Conservation (phyloP, 1,140 invertebrate genomes). For the Sitobion miscanthi region DNA sequence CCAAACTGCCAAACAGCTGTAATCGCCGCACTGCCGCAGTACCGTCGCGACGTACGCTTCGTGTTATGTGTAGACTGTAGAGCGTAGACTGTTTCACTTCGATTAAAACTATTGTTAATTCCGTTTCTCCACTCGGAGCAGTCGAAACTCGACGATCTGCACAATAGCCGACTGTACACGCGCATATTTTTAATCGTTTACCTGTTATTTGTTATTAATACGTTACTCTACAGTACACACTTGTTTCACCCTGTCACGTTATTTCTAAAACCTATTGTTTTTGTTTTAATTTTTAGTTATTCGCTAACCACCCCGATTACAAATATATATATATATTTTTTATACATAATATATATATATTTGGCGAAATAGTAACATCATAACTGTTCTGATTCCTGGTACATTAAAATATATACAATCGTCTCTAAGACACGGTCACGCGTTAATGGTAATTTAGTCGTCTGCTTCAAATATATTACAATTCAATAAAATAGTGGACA, state of each 20-base stretch:
- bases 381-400: neutral
- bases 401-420: neutral
- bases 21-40: neutral
- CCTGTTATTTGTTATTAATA: neutral
- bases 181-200: neutral
- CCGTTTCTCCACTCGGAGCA: neutral
- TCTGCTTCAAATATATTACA: neutral
- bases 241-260: neutral
- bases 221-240: neutral
- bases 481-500: neutral
- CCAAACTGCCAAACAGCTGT: constrained; percentile 5
- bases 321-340: constrained; percentile 6
- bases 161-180: neutral
- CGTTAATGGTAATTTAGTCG: neutral
- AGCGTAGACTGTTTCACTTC: neutral
- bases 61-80: neutral
- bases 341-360: constrained; percentile 1
- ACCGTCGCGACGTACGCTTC: neutral
- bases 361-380: neutral
- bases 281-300: neutral
- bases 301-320: neutral
- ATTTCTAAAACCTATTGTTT: neutral
- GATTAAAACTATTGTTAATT: neutral
- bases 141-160: neutral
- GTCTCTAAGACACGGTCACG: neutral